Evolutionary conservation across 2,113 vertebrate species (phyloP).

Genomic region (Ploceus nigricollis): DNA sequence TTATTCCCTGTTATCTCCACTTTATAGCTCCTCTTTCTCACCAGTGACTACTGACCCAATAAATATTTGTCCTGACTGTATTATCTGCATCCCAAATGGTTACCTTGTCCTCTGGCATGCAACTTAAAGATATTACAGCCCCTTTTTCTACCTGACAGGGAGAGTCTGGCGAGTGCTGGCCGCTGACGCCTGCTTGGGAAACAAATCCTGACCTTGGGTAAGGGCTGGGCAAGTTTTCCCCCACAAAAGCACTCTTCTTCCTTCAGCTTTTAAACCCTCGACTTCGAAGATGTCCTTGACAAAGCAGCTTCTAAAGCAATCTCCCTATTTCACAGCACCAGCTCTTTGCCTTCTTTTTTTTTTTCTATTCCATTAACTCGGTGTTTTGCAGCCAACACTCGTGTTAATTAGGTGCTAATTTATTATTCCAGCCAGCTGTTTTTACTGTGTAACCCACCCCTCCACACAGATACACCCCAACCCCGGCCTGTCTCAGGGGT

Average conservation of each 20-base stretch:
- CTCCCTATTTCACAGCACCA: not conserved
- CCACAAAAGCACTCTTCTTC: not conserved
- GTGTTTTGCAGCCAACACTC: not conserved
- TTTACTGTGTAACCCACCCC: not conserved
- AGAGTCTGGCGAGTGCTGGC: not conserved
- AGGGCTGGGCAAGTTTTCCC: not conserved
- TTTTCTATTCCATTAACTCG: not conserved
- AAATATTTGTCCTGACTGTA: constrained; percentile 27
- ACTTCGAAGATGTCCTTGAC: not conserved
- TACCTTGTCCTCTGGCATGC: not conserved
- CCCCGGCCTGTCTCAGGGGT: not conserved
- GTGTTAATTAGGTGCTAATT: constrained; percentile 53
- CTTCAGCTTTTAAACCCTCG: not conserved
- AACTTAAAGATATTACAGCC: not conserved
- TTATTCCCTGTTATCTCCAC: constrained; percentile 50
- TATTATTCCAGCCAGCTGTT: constrained; percentile 17
- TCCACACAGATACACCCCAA: not conserved
- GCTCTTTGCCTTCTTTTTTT: not conserved
- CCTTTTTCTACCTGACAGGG: not conserved
- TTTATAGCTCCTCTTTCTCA: constrained; percentile 47
- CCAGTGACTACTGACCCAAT: constrained; percentile 20
- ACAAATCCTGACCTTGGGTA: not conserved
- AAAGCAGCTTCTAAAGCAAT: not conserved
- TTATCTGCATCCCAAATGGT: not conserved
- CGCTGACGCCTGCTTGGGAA: not conserved